Evolutionary conservation across 2,113 vertebrate species (phyloP).

Genomic region (Helogale parvula): DNA sequence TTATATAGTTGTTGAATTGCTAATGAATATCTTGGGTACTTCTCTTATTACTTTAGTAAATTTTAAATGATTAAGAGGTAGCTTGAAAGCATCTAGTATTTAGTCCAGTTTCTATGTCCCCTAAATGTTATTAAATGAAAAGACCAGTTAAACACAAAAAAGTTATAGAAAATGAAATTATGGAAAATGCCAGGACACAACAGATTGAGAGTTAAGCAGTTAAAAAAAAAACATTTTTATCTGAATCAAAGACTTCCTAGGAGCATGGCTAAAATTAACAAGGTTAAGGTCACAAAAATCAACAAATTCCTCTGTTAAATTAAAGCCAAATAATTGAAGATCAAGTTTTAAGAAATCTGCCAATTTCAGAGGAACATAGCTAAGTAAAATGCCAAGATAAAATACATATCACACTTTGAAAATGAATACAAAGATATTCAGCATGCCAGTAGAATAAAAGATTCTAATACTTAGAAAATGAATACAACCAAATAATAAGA

Average conservation of each 20-base stretch:
- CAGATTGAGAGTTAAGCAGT: background rate
- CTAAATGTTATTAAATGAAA: constrained; percentile 48
- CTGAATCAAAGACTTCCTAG: background rate
- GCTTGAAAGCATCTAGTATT: constrained; percentile 8
- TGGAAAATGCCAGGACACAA: background rate
- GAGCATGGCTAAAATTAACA: constrained; percentile 11
- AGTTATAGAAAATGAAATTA: background rate
- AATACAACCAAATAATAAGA: constrained; percentile 9
- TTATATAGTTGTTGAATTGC: constrained; percentile 42
- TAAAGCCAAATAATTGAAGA: constrained; percentile 57
- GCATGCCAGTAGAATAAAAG: background rate
- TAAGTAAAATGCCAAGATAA: constrained; percentile 55
- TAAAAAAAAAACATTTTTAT: constrained; percentile 4
- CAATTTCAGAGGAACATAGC: background rate
- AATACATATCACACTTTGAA: constrained; percentile 4
- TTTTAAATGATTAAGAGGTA: constrained; percentile 48
- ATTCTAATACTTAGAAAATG: constrained; percentile 18
- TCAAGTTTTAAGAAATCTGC: constrained; percentile 26
- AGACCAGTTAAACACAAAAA: background rate
- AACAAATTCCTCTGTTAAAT: constrained; percentile 32
- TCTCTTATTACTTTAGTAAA: constrained; percentile 39
- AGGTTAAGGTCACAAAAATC: constrained; percentile 46
- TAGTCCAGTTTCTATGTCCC: constrained; percentile 23
- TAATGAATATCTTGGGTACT: background rate
- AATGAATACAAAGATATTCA: constrained; percentile 16